These are phyloP conservation scores for Nycticebus coucang DNA, from an alignment of 2,113 vertebrate genomes.

Conservation along the genomic window DNA sequence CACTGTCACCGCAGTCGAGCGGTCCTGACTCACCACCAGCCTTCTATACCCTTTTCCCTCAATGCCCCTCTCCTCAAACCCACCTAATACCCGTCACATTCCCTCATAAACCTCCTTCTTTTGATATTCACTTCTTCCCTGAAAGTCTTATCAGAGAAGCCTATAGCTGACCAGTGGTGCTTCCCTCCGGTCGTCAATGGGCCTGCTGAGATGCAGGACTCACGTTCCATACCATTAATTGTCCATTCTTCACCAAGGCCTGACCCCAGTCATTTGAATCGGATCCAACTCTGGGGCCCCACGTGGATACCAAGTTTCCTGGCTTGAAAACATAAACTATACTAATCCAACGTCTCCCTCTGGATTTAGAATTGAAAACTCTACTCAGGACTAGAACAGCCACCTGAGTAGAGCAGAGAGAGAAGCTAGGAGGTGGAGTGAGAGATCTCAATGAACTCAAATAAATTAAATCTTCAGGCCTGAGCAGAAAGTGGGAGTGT, in stretches of 20 bases:
- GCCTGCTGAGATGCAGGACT: background rate
- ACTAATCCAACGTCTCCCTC: background rate
- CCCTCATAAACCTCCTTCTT: background rate
- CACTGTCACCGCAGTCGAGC: fast-evolving
- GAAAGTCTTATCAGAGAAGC: background rate
- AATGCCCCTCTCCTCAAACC: background rate
- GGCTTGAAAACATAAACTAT: background rate
- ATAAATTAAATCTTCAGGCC: background rate
- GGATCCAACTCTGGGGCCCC: background rate
- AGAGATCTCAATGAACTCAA: background rate
- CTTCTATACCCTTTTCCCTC: background rate
- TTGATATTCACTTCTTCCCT: background rate
- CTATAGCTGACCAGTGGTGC: background rate
- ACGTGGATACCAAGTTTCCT: background rate
- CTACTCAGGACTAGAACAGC: background rate
- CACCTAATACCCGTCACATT: background rate
- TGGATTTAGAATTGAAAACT: background rate
- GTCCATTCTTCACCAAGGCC: background rate
- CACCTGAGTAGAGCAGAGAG: background rate
- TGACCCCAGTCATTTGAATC: background rate
- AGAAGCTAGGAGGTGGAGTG: background rate
- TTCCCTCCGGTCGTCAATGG: background rate
- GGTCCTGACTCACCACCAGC: background rate
- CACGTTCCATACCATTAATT: background rate
- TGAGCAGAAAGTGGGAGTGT: background rate